These are phyloP conservation scores for Sphaerophoria rueppellii DNA, from an alignment of 2,888 invertebrate genomes.

Conservation along the genomic window DNA sequence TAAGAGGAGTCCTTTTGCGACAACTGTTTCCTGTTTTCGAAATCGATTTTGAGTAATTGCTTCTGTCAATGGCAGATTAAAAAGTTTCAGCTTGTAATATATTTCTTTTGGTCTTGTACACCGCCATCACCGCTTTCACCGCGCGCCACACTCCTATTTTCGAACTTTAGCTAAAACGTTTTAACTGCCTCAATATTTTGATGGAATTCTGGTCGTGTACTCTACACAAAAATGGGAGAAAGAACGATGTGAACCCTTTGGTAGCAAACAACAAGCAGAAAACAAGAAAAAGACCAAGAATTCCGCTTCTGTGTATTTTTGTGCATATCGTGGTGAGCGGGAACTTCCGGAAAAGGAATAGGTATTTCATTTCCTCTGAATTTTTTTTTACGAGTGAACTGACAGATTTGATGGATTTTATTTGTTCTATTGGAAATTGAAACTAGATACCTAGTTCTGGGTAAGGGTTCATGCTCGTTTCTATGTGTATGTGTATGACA, in stretches of 20 bases:
- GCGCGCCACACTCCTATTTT: neutral
- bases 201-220: slow-evolving; percentile 43
- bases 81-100: slow-evolving; percentile 58
- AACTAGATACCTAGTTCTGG: slow-evolving; percentile 15
- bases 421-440: slow-evolving; percentile 44
- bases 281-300: neutral
- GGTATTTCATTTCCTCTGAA: slow-evolving; percentile 47
- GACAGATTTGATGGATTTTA: slow-evolving; percentile 56
- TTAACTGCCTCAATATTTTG: slow-evolving; percentile 44
- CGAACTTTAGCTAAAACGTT: slow-evolving; percentile 58
- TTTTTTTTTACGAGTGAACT: slow-evolving; percentile 19
- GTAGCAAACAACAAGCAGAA: neutral
- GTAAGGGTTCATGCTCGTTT: neutral
- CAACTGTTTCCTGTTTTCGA: slow-evolving; percentile 71
- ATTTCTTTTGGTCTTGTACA: neutral
- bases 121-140: neutral
- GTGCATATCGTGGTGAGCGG: neutral
- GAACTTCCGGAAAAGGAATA: slow-evolving; percentile 24
- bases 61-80: slow-evolving; percentile 72
- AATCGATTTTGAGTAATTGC: slow-evolving; percentile 74
- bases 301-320: neutral
- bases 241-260: slow-evolving; percentile 33
- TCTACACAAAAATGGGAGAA: neutral
- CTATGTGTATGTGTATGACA: slow-evolving; percentile 24
- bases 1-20: slow-evolving; percentile 39